Conservation (phyloP, 2,113 vertebrate species). For the Corythornis cristatus region DNA sequence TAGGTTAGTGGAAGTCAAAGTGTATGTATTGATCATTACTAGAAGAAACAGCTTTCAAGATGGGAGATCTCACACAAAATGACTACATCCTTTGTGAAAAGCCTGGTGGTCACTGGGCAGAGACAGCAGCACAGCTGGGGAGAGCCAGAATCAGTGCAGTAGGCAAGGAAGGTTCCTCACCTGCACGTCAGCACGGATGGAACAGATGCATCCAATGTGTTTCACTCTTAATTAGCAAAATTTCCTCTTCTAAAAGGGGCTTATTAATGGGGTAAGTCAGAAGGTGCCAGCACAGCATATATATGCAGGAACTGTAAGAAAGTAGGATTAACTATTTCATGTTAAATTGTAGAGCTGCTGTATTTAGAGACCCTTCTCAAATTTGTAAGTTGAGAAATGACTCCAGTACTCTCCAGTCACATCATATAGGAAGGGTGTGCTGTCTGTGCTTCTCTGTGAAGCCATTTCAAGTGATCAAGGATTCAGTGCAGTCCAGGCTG, state of each 20-base stretch:
- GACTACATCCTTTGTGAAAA: neutral
- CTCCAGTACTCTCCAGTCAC: neutral
- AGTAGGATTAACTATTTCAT: neutral
- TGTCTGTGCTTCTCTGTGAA: neutral
- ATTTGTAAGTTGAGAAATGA: neutral
- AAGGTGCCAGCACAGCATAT: neutral
- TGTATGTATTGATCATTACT: neutral
- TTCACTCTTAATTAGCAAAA: constrained; percentile 9
- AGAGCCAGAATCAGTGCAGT: neutral
- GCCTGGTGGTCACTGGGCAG: neutral
- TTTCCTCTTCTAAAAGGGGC: neutral
- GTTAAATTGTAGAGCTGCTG: neutral
- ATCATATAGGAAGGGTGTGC: neutral
- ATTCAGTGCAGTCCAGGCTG: neutral
- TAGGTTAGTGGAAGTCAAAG: neutral
- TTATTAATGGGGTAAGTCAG: neutral
- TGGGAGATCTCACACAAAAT: neutral
- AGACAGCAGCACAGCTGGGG: neutral
- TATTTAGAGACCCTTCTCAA: neutral
- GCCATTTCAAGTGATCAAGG: neutral
- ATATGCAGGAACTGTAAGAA: neutral
- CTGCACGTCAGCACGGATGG: neutral
- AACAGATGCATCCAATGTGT: neutral
- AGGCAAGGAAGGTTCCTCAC: neutral
- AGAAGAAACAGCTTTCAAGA: neutral